Percentiles rank a stretch among this genome's conserved stretches.
These are phyloP conservation scores for Dryomyza anilis DNA, from an alignment of 2,888 invertebrate species.

Conservation along the genomic window DNA sequence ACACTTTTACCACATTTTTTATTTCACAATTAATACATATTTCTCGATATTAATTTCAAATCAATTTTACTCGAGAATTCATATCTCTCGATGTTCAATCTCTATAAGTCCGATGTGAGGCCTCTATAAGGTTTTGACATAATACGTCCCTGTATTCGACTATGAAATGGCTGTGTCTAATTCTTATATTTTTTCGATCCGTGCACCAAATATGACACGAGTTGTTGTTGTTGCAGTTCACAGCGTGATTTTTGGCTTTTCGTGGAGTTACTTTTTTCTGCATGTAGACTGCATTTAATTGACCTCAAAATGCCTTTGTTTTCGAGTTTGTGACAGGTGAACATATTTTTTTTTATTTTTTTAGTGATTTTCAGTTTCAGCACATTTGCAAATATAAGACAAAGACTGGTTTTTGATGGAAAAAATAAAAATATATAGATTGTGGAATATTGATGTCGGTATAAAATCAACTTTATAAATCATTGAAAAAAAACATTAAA, in stretches of 20 bases:
- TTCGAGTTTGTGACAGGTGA: conserved; percentile 9
- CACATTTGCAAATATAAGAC: not conserved
- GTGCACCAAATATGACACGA: conserved; percentile 3
- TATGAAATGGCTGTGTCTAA: not conserved
- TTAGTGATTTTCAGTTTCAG: not conserved
- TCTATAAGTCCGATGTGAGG: no score
- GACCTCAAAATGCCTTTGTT: conserved; percentile 14
- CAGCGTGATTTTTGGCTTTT: conserved; percentile 6
- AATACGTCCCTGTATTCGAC: not conserved
- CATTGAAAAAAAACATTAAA: no score
- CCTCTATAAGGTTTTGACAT: no score
- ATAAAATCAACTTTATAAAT: no score
- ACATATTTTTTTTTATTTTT: not conserved
- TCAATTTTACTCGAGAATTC: no score
- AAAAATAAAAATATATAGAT: no score
- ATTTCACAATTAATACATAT: no score
- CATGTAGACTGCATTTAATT: conserved; percentile 14
- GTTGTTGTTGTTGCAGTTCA: not conserved
- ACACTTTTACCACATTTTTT: no score
- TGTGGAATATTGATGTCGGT: no score
- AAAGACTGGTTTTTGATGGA: not conserved
- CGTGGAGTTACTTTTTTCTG: not conserved
- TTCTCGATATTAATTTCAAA: no score
- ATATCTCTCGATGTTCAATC: no score
- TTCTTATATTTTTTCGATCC: not conserved